phyloP scores from a whole-genome alignment of 2,888 invertebrate species.

The Drosophila vallismaia region DNA sequence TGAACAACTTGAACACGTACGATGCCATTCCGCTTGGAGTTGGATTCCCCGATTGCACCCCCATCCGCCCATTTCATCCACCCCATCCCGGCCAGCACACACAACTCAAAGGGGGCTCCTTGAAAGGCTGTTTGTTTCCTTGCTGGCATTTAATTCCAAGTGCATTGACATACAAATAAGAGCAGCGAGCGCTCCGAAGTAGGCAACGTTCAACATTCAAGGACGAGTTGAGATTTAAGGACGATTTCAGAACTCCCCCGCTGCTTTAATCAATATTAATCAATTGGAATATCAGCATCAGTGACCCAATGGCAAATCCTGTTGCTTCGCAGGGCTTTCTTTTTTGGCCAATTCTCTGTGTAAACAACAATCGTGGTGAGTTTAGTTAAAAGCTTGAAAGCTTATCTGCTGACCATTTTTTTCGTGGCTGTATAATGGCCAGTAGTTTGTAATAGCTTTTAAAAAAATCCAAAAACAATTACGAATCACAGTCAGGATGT shows the following conservation, averaged over 20 bases:
- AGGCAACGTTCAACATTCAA: constrained; percentile 50
- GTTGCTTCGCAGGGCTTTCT: not conserved
- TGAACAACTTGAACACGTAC: constrained; percentile 64
- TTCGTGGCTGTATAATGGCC: not conserved
- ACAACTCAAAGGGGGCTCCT: constrained; percentile 48
- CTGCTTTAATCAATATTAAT: constrained; percentile 30
- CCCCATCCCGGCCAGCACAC: constrained; percentile 25
- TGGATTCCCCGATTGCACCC: constrained; percentile 6
- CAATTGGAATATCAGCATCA: constrained; percentile 23
- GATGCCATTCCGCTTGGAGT: constrained; percentile 34
- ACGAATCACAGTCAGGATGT: not conserved
- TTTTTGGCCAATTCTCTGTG: not conserved
- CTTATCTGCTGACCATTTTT: constrained; percentile 3
- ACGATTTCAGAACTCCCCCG: not conserved
- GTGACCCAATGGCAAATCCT: constrained; percentile 24
- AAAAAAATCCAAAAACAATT: not conserved
- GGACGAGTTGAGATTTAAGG: constrained; percentile 21
- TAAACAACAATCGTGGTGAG: constrained; percentile 20
- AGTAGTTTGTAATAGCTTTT: constrained; percentile 10
- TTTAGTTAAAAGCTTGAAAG: constrained; percentile 28
- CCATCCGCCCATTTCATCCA: not conserved
- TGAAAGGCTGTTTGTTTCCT: constrained; percentile 32
- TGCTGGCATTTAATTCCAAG: constrained; percentile 58
- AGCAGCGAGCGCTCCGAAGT: constrained; percentile 57
- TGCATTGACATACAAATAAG: constrained; percentile 74